Percentiles rank a stretch among this genome's conserved stretches.
These are phyloP conservation scores for Lasioglossum villosulum DNA, from an alignment of 2,888 invertebrate species.

Conservation along the genomic window DNA sequence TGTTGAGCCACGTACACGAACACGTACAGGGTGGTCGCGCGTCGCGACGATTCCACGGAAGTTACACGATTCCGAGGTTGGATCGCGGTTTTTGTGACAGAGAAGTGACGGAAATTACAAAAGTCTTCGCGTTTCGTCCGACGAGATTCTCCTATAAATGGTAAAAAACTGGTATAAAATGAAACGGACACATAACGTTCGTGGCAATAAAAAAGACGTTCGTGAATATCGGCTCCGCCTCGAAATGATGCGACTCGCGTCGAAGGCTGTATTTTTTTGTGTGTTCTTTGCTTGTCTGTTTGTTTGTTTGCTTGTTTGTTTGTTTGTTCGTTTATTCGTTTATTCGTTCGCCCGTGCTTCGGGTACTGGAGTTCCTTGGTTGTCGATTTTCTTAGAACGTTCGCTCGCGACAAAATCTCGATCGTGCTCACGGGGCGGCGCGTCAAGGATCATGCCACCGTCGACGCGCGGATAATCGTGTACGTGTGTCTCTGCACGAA, in stretches of 20 bases:
- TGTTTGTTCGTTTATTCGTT: background rate
- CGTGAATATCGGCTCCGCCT: conserved; percentile 50
- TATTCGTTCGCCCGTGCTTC: background rate
- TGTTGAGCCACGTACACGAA: conserved; percentile 68
- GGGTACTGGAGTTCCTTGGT: background rate
- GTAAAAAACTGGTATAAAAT: conserved; percentile 71
- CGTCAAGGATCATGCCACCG: conserved; percentile 21
- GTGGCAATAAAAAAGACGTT: conserved; percentile 61
- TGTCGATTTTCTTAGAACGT: background rate
- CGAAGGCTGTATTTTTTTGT: conserved; percentile 17
- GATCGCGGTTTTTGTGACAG: conserved; percentile 51
- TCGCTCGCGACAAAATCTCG: background rate
- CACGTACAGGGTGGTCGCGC: conserved; percentile 59
- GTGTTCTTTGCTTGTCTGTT: background rate
- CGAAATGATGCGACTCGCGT: conserved; percentile 65
- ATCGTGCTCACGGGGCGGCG: conserved; percentile 10
- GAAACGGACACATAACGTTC: conserved; percentile 61
- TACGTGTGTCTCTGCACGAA: conserved; percentile 63
- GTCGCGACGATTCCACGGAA: conserved; percentile 54
- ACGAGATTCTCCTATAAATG: conserved; percentile 64
- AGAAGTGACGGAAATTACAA: conserved; percentile 63
- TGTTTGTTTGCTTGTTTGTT: background rate
- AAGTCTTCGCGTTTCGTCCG: conserved; percentile 60
- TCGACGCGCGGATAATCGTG: conserved; percentile 51
- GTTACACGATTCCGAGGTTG: conserved; percentile 63